Conservation (phyloP, 2,888 invertebrate species). For the Flabesymbios commensalis region DNA sequence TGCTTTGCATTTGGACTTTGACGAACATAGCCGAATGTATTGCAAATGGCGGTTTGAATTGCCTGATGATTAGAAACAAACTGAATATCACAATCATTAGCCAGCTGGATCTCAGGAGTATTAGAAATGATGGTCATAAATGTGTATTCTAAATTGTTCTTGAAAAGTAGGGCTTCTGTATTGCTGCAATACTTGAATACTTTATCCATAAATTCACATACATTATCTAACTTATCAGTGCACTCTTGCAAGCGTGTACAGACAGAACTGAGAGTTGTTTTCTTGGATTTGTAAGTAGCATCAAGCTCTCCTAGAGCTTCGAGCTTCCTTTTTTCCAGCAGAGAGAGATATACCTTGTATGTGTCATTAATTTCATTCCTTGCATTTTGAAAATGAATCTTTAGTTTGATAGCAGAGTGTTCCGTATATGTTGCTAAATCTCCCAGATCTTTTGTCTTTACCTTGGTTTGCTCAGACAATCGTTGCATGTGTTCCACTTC, state of each 20-base stretch:
- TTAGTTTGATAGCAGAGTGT: conserved; percentile 67
- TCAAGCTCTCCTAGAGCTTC: conserved; percentile 94
- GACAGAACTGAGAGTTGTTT: conserved; percentile 71
- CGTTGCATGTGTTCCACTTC: conserved; percentile 80
- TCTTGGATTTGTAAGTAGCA: conserved; percentile 87
- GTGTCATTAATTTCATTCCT: conserved; percentile 82
- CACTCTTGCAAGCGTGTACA: conserved; percentile 77
- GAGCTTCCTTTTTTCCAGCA: conserved; percentile 94
- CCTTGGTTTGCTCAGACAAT: conserved; percentile 78
- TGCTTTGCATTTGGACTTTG: conserved; percentile 68
- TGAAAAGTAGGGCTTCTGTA: conserved; percentile 88
- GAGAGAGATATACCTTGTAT: conserved; percentile 90
- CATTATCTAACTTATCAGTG: conserved; percentile 62
- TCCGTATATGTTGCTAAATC: conserved; percentile 85
- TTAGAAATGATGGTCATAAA: conserved; percentile 80
- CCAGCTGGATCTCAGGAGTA: conserved; percentile 77
- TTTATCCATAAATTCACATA: conserved; percentile 90
- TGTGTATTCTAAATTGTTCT: conserved; percentile 89
- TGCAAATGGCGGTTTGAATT: conserved; percentile 73
- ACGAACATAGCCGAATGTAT: conserved; percentile 94
- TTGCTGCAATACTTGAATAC: conserved; percentile 86
- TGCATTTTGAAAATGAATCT: conserved; percentile 63
- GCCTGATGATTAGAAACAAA: conserved; percentile 97
- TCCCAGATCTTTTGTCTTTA: conserved; percentile 85
- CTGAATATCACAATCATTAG: conserved; percentile 72